phyloP scores from a whole-genome alignment of 2,888 invertebrate genomes.

The Stenodema calcarata region DNA sequence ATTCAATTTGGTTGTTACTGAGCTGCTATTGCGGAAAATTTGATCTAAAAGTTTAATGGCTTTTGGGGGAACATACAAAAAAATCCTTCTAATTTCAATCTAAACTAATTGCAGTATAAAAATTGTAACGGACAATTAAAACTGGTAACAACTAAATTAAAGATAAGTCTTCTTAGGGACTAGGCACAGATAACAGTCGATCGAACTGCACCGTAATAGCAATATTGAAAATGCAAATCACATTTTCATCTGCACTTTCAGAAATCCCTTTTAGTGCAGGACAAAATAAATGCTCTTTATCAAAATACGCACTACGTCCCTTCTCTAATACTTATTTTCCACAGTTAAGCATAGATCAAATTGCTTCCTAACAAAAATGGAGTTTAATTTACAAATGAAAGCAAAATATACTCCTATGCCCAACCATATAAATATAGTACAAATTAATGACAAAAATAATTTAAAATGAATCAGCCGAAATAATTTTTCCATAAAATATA shows the following conservation, averaged over 20 bases:
- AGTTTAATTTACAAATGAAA: slow-evolving; percentile 3
- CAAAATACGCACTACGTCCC: slow-evolving; percentile 2
- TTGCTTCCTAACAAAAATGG: slow-evolving; percentile 16
- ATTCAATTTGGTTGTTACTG: neutral
- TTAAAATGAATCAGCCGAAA: neutral
- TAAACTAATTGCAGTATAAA: slow-evolving; percentile 33
- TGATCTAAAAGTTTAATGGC: neutral
- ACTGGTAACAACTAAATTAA: slow-evolving; percentile 34
- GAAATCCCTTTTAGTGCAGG: neutral
- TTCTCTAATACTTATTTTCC: slow-evolving; percentile 5
- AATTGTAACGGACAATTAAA: slow-evolving; percentile 24
- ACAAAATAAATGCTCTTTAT: slow-evolving; percentile 16
- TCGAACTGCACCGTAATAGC: slow-evolving; percentile 3
- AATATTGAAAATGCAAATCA: neutral
- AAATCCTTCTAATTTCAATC: neutral
- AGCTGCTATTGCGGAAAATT: neutral
- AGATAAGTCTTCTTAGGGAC: slow-evolving; percentile 47
- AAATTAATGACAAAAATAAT: neutral
- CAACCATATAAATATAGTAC: slow-evolving; percentile 2
- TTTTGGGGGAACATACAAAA: neutral
- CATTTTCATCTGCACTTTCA: neutral
- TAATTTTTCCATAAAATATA: neutral
- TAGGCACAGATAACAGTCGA: slow-evolving; percentile 38
- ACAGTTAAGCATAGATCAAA: slow-evolving; percentile 21
- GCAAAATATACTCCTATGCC: slow-evolving; percentile 17